These are phyloP conservation scores for Labeo rohita DNA, from an alignment of 2,113 vertebrate species.

Conservation along the genomic window DNA sequence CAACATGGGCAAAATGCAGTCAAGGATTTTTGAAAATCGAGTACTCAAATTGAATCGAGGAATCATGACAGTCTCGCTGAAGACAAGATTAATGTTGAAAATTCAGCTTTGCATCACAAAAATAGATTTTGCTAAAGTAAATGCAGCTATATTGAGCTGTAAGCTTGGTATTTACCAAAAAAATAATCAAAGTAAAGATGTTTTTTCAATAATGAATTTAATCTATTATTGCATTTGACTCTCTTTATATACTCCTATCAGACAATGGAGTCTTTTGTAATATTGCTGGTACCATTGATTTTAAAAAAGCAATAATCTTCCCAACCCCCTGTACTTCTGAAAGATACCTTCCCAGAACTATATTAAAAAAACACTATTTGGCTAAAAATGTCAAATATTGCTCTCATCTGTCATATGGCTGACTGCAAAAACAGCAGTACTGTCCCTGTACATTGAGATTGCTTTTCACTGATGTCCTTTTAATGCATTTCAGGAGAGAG, in stretches of 20 bases:
- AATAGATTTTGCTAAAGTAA: neutral
- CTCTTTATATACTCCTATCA: neutral
- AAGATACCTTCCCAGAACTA: neutral
- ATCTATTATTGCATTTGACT: neutral
- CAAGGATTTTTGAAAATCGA: too few relatives aligned
- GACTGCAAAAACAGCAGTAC: neutral
- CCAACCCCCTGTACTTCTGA: neutral
- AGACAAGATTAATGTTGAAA: too few relatives aligned
- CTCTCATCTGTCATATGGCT: neutral
- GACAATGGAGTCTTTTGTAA: neutral
- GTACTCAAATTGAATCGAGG: too few relatives aligned
- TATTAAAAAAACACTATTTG: constrained; percentile 4
- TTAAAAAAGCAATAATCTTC: neutral
- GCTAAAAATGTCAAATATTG: neutral
- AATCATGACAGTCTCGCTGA: too few relatives aligned
- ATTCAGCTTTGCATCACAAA: too few relatives aligned
- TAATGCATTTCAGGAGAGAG: constrained; percentile 63
- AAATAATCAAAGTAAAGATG: too few relatives aligned
- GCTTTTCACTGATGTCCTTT: constrained; percentile 67
- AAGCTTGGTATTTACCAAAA: neutral
- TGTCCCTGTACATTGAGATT: neutral
- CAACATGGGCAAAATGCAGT: too few relatives aligned
- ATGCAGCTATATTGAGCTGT: neutral
- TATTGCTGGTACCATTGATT: neutral
- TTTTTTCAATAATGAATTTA: too few relatives aligned